These are phyloP conservation scores for Gallinago paraguaiae DNA, from an alignment of 2,113 vertebrate genomes.

Conservation along the genomic window DNA sequence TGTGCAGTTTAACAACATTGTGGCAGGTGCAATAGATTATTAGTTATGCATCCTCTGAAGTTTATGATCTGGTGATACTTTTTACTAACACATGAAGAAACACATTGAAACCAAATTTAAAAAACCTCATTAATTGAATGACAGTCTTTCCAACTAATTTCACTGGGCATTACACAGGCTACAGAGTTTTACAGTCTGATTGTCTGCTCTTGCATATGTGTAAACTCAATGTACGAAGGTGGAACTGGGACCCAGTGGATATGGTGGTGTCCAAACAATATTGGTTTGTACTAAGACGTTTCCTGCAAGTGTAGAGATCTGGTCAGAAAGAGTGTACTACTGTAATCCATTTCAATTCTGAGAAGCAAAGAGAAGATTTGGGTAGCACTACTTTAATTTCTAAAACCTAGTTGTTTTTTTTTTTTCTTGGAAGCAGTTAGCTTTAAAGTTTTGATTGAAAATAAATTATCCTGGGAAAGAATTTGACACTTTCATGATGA, in stretches of 20 bases:
- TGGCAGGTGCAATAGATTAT: neutral
- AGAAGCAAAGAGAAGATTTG: neutral
- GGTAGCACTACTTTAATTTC: neutral
- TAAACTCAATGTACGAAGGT: neutral
- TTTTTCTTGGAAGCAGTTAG: neutral
- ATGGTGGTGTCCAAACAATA: neutral
- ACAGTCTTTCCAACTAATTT: neutral
- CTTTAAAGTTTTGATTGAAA: conserved; percentile 36
- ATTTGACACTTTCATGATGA: conserved; percentile 53
- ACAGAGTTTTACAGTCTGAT: neutral
- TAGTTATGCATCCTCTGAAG: neutral
- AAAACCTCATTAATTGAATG: neutral
- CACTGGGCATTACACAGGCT: neutral
- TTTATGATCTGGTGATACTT: neutral
- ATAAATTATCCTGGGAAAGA: conserved; percentile 56
- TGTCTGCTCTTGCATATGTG: neutral
- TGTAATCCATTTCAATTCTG: neutral
- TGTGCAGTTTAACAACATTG: neutral
- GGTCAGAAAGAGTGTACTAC: neutral
- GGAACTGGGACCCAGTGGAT: neutral
- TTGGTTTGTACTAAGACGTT: fast-evolving
- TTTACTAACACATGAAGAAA: neutral
- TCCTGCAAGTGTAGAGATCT: neutral
- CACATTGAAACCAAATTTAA: neutral
- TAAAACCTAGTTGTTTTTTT: neutral